Evolutionary conservation across 1,140 invertebrate species (phyloP).

Genomic region (Microplitis demolitor): DNA sequence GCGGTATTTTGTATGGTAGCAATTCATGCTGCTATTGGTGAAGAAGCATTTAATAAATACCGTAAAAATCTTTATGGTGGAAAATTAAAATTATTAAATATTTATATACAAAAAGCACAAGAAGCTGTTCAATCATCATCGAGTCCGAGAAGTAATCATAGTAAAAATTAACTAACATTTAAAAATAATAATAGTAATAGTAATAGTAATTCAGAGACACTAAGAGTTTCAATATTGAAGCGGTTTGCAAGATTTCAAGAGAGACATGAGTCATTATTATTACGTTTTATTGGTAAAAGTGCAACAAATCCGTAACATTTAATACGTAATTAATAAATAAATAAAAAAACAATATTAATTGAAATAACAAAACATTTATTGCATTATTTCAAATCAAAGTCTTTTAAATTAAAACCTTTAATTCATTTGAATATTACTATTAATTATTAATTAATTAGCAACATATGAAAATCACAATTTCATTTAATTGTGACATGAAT

Average conservation of each 20-base stretch:
- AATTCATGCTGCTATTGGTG: conserved; percentile 84
- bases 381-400: too few relatives aligned
- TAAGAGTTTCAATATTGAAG: conserved; percentile 54
- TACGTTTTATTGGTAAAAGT: conserved; percentile 50
- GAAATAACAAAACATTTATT: too few relatives aligned
- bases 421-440: too few relatives aligned
- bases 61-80: conserved; percentile 79
- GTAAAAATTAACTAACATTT: conserved; percentile 50
- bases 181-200: not conserved
- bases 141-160: conserved; percentile 53
- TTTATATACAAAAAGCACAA: conserved; percentile 73
- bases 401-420: too few relatives aligned
- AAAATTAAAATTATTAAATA: conserved; percentile 78
- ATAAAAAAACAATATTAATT: not conserved
- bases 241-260: conserved; percentile 49
- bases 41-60: conserved; percentile 80
- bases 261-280: conserved; percentile 49
- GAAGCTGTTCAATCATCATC: conserved; percentile 54
- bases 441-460: too few relatives aligned
- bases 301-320: not conserved
- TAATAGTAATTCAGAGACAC: conserved; percentile 38
- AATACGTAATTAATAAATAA: not conserved
- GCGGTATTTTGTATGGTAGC: conserved; percentile 96
- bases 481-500: too few relatives aligned
- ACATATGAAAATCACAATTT: too few relatives aligned